Percentiles rank a stretch among this genome's conserved stretches.
Evolutionary conservation across 2,797 vertebrate species (phyloP).

Genomic region (Carapus acus): DNA sequence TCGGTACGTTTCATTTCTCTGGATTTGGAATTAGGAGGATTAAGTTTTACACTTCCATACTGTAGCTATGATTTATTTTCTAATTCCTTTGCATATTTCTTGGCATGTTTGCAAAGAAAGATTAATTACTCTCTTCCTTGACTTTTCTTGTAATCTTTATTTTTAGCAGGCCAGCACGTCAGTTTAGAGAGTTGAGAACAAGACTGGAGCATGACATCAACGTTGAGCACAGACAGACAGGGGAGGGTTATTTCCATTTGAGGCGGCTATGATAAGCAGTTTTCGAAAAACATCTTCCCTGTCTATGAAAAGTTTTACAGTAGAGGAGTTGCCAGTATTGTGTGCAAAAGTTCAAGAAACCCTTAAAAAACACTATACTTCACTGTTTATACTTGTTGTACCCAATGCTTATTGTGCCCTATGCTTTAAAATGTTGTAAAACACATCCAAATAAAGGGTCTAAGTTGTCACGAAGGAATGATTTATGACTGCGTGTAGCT

Average conservation of each 20-base stretch:
- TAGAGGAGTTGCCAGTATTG: too few species aligned
- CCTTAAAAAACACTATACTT: neutral
- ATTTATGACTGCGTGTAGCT: conserved; percentile 45
- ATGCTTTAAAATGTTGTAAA: conserved; percentile 29
- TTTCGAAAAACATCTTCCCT: too few species aligned
- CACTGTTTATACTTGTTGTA: too few species aligned
- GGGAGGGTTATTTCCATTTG: too few species aligned
- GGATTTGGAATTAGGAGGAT: too few species aligned
- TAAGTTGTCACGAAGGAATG: conserved; percentile 48
- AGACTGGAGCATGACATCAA: conserved; percentile 30
- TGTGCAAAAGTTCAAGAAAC: conserved; percentile 18
- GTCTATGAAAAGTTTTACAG: too few species aligned
- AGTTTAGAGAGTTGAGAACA: conserved; percentile 23
- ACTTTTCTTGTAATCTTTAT: conserved; percentile 56
- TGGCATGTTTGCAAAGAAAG: neutral
- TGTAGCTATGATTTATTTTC: neutral
- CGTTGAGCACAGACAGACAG: conserved; percentile 1
- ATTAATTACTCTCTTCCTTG: conserved; percentile 30
- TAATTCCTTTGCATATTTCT: neutral
- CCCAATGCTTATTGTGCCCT: conserved; percentile 21
- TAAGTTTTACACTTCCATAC: too few species aligned
- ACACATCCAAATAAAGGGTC: conserved; percentile 40
- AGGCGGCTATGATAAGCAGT: too few species aligned
- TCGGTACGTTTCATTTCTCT: too few species aligned
- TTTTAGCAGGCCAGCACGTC: conserved; percentile 60